These are phyloP conservation scores for Mechanitis mazaeus DNA, from an alignment of 2,888 invertebrate genomes.

Conservation along the genomic window DNA sequence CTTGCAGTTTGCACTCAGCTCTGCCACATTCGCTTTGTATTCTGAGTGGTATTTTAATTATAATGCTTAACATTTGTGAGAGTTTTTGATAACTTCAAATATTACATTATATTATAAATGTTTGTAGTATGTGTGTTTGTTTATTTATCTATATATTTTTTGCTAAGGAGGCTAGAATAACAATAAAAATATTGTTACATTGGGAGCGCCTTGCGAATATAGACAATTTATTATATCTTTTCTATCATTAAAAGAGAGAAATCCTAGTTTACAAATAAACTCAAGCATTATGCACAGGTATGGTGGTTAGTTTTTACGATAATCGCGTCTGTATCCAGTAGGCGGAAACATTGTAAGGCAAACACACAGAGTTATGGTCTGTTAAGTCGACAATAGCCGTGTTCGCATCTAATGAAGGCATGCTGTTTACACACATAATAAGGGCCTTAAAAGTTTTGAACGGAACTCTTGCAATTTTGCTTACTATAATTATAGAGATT, in stretches of 20 bases:
- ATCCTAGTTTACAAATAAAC: conserved; percentile 36
- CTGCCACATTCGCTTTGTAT: conserved; percentile 36
- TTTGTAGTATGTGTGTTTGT: no score
- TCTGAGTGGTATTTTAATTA: conserved; percentile 26
- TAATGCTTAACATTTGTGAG: conserved; percentile 9
- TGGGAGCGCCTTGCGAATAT: conserved; percentile 13
- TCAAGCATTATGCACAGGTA: conserved; percentile 41
- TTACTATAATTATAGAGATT: conserved; percentile 34
- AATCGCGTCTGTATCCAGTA: conserved; percentile 53
- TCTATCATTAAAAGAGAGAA: conserved; percentile 40
- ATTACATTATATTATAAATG: no score
- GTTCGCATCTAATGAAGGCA: conserved; percentile 45
- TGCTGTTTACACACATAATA: conserved; percentile 3
- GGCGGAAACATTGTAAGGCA: conserved; percentile 48
- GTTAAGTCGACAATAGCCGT: conserved; percentile 43
- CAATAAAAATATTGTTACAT: not conserved
- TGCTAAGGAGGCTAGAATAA: no score
- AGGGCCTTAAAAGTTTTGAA: not conserved
- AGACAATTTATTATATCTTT: conserved; percentile 28
- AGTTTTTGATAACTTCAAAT: not conserved
- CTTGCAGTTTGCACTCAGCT: conserved; percentile 29
- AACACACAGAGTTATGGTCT: conserved; percentile 40
- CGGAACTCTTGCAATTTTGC: conserved; percentile 34
- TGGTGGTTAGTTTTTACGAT: conserved; percentile 60
- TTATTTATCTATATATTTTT: no score